Evolutionary conservation across 2,888 invertebrate species (phyloP).

Genomic region (Pseudeuparius sepicola): DNA sequence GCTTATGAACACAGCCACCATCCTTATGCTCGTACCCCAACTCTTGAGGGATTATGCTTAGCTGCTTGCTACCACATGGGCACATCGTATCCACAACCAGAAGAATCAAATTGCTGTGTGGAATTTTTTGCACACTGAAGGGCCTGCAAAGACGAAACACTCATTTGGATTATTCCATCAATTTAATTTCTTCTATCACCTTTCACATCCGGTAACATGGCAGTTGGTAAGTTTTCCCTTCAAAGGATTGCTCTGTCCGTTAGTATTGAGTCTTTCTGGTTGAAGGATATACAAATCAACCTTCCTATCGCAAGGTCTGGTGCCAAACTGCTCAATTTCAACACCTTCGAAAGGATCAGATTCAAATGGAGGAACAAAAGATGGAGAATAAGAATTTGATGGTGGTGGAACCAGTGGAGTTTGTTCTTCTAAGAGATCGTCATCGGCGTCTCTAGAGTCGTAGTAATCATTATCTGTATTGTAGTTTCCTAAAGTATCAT

Average conservation of each 20-base stretch:
- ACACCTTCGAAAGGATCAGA: slow-evolving; percentile 38
- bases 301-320: slow-evolving; percentile 76
- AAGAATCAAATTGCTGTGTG: slow-evolving; percentile 79
- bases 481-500: slow-evolving; percentile 5
- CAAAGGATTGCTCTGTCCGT: slow-evolving; percentile 69
- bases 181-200: slow-evolving; percentile 40
- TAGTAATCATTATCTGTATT: slow-evolving; percentile 20
- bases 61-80: slow-evolving; percentile 78
- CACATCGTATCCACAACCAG: slow-evolving; percentile 82
- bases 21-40: slow-evolving; percentile 46
- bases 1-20: slow-evolving; percentile 48
- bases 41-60: slow-evolving; percentile 70
- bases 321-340: slow-evolving; percentile 42
- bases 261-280: slow-evolving; percentile 67
- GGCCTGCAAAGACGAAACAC: slow-evolving; percentile 46
- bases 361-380: slow-evolving; percentile 36
- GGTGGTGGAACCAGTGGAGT: slow-evolving; percentile 36
- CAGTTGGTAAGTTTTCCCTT: slow-evolving; percentile 85
- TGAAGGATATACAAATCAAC: slow-evolving; percentile 80
- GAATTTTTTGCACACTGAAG: slow-evolving; percentile 86
- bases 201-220: slow-evolving; percentile 78
- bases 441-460: slow-evolving; percentile 27
- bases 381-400: slow-evolving; percentile 39
- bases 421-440: slow-evolving; percentile 32
- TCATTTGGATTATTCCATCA: slow-evolving; percentile 6